These are phyloP conservation scores for Calameuta idolon DNA, from an alignment of 2,888 invertebrate species.

Conservation along the genomic window DNA sequence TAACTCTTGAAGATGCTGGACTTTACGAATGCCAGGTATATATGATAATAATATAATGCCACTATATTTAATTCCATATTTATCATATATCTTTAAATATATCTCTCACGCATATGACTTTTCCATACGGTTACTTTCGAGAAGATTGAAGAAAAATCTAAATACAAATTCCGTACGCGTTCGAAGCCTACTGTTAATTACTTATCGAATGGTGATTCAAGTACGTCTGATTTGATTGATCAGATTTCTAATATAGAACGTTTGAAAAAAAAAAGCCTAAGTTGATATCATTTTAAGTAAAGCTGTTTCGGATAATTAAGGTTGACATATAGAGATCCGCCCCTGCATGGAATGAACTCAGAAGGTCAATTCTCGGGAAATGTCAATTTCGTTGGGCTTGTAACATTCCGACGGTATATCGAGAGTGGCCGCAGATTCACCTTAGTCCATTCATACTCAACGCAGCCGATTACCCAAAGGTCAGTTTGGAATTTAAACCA, in stretches of 20 bases:
- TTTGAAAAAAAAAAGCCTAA: neutral
- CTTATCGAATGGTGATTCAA: too few species aligned
- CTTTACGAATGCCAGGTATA: conserved; percentile 62
- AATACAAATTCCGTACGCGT: neutral
- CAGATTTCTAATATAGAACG: too few species aligned
- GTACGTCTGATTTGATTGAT: too few species aligned
- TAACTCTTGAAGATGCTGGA: conserved; percentile 57
- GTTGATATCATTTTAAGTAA: neutral
- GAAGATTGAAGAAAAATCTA: neutral
- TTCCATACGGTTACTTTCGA: neutral
- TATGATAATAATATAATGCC: too few species aligned
- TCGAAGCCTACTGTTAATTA: neutral
- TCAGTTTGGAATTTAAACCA: neutral
- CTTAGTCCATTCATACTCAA: neutral
- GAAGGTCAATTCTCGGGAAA: conserved; percentile 18
- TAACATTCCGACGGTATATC: neutral
- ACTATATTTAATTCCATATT: too few species aligned
- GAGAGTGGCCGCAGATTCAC: neutral
- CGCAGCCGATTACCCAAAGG: neutral
- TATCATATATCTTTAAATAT: too few species aligned
- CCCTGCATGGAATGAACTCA: neutral
- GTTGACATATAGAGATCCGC: conserved; percentile 14
- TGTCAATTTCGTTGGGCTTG: conserved; percentile 12
- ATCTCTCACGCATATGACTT: too few species aligned
- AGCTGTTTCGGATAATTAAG: conserved; percentile 14